Conservation (phyloP, 2,113 vertebrate species). For the Pseudonaja textilis region DNA sequence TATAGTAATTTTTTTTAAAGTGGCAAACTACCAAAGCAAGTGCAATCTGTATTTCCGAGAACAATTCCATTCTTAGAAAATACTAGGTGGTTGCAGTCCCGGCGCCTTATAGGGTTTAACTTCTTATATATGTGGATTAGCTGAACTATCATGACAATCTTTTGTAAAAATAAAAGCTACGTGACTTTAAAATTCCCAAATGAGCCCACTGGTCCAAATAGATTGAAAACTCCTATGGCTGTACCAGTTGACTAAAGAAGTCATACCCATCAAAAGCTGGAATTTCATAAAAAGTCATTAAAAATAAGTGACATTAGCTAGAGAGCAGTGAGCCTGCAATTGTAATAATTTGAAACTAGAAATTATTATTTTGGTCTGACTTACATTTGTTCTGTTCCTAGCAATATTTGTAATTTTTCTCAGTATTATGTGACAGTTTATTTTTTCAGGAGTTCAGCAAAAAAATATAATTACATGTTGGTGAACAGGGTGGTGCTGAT, state of each 20-base stretch:
- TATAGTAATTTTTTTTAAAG: not conserved
- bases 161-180: not conserved
- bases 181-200: not conserved
- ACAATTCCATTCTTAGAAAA: not conserved
- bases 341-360: not conserved
- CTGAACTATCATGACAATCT: not conserved
- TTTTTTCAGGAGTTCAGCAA: not conserved
- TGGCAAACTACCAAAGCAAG: not conserved
- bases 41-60: not conserved
- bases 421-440: not conserved
- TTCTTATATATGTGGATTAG: not conserved
- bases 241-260: not conserved
- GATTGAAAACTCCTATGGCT: not conserved
- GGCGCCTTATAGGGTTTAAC: not conserved
- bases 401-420: not conserved
- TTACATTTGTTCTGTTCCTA: not conserved
- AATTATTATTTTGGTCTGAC: not conserved
- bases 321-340: not conserved
- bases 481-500: not conserved
- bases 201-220: not conserved
- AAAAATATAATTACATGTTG: not conserved
- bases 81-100: not conserved
- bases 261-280: not conserved
- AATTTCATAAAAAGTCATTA: not conserved
- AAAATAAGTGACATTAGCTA: not conserved